phyloP scores from a whole-genome alignment of 2,113 vertebrate species.

The Thamnaconus septentrionalis region DNA sequence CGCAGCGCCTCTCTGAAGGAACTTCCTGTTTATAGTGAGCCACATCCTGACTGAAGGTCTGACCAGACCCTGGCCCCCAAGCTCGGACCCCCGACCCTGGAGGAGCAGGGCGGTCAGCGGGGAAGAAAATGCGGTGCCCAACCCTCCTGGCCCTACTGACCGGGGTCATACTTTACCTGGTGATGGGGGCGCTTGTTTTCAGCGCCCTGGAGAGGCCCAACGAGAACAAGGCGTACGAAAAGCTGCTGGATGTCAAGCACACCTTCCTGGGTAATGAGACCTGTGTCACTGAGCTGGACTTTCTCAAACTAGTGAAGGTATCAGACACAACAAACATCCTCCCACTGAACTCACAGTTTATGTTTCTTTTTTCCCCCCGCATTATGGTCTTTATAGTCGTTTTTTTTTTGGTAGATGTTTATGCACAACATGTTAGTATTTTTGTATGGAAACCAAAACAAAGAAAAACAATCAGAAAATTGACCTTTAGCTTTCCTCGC shows the following conservation, averaged over 20 bases:
- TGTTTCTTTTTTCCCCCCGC: no score
- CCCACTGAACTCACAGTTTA: no score
- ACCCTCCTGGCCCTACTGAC: conserved; percentile 83
- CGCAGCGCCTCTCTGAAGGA: conserved; percentile 36
- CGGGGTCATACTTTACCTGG: conserved; percentile 85
- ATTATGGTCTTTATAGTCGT: not conserved
- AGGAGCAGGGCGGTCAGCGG: conserved; percentile 27
- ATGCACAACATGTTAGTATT: no score
- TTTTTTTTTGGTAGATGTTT: no score
- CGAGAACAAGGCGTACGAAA: conserved; percentile 70
- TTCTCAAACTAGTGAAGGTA: conserved; percentile 81
- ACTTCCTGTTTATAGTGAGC: conserved; percentile 67
- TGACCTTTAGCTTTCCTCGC: no score
- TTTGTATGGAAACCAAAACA: no score
- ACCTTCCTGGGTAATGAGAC: conserved; percentile 77
- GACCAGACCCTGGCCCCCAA: conserved; percentile 38
- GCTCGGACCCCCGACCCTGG: conserved; percentile 44
- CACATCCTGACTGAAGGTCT: conserved; percentile 50
- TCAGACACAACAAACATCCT: not conserved
- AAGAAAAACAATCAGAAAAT: no score
- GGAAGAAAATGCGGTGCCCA: conserved; percentile 79
- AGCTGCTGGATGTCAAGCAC: conserved; percentile 59
- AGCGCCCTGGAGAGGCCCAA: conserved; percentile 79
- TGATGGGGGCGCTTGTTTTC: conserved; percentile 86
- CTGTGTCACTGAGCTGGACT: conserved; percentile 73